Evolutionary conservation across 2,113 vertebrate genomes (phyloP).

Genomic region (Etheostoma cragini): DNA sequence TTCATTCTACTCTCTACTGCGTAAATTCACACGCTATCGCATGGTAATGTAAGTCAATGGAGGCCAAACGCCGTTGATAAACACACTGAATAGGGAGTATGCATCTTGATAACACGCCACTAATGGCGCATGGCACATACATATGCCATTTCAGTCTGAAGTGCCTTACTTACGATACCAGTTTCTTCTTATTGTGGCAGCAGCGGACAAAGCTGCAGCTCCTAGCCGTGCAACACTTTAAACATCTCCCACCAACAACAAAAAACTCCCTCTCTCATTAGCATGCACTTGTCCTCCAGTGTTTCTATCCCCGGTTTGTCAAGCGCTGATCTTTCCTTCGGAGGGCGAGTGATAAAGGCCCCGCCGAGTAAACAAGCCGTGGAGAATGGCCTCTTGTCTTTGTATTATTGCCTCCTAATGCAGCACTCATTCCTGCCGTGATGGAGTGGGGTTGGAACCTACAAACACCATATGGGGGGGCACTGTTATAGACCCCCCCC

Average conservation of each 20-base stretch:
- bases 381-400: constrained; percentile 69
- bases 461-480: background rate
- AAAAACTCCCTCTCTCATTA: constrained; percentile 61
- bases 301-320: constrained; percentile 59
- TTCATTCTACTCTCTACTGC: no score
- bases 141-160: no score
- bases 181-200: constrained; percentile 16
- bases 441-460: constrained; percentile 1
- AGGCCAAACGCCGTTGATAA: no score
- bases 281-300: constrained; percentile 62
- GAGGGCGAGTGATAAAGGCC: constrained; percentile 59
- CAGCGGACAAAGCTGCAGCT: constrained; percentile 29
- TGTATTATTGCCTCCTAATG: constrained; percentile 64
- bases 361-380: constrained; percentile 64
- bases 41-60: no score
- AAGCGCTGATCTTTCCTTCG: constrained; percentile 48
- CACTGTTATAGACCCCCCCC: background rate
- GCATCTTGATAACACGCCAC: no score
- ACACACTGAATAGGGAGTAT: no score
- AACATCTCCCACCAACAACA: background rate
- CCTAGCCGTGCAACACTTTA: constrained; percentile 34
- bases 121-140: no score
- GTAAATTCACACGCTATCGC: no score
- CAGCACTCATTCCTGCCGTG: constrained; percentile 42
- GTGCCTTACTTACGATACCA: constrained; percentile 1